Conservation (phyloP, 2,888 invertebrate genomes). For the Exephanes ischioxanthus region DNA sequence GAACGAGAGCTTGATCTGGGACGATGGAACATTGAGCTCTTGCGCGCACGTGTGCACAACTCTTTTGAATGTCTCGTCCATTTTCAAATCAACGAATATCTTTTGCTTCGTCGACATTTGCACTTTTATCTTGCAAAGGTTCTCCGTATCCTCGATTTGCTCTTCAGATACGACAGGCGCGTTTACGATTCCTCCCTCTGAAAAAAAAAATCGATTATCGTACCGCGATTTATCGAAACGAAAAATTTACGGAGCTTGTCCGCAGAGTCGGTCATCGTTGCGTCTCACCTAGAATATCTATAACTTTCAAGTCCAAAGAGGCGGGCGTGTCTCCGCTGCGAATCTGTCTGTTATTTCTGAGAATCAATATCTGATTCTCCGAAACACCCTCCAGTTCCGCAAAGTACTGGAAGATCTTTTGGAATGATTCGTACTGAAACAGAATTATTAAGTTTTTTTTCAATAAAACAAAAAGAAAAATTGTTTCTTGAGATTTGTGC, state of each 20-base stretch:
- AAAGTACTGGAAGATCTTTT: slow-evolving; percentile 64
- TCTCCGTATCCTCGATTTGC: slow-evolving; percentile 30
- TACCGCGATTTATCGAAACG: neutral
- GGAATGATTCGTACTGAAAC: slow-evolving; percentile 66
- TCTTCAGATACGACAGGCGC: slow-evolving; percentile 10
- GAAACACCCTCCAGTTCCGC: slow-evolving; percentile 55
- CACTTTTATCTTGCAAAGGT: slow-evolving; percentile 65
- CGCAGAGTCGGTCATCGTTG: neutral
- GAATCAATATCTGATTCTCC: slow-evolving; percentile 61
- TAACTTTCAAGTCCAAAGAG: slow-evolving; percentile 61
- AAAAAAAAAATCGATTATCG: slow-evolving; percentile 11
- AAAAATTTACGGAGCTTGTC: neutral
- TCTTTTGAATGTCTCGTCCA: slow-evolving; percentile 63
- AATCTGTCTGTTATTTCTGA: slow-evolving; percentile 39
- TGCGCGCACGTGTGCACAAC: slow-evolving; percentile 64
- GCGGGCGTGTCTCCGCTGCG: slow-evolving; percentile 64
- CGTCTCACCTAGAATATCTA: slow-evolving; percentile 66
- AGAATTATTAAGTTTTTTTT: neutral
- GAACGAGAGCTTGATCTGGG: slow-evolving; percentile 65
- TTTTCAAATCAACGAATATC: slow-evolving; percentile 58
- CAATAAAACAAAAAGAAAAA: neutral
- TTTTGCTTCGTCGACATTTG: slow-evolving; percentile 68
- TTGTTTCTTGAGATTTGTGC: neutral
- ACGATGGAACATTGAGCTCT: slow-evolving; percentile 53
- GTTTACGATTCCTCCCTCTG: slow-evolving; percentile 60